phyloP scores from a whole-genome alignment of 2,797 vertebrate species.

The Rhabdophis nuchalis region DNA sequence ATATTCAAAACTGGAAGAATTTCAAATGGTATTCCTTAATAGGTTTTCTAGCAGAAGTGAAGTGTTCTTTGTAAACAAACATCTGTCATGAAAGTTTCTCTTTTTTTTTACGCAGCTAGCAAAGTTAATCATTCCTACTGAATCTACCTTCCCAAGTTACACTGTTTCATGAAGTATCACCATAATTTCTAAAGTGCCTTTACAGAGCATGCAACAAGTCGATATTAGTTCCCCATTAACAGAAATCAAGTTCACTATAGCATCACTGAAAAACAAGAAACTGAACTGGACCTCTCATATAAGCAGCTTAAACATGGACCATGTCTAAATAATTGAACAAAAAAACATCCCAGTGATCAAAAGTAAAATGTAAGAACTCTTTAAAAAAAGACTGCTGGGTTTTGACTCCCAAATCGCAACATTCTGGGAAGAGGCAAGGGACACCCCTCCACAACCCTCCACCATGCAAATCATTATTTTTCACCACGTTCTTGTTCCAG shows the following conservation, averaged over 20 bases:
- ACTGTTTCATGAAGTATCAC: conserved; percentile 42
- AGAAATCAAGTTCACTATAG: not conserved
- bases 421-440: not conserved
- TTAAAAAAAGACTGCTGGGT: not conserved
- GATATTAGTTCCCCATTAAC: not conserved
- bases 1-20: not conserved
- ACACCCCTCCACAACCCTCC: not conserved
- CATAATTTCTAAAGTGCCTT: conserved; percentile 30
- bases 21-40: not conserved
- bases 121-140: not conserved
- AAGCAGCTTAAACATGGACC: not conserved
- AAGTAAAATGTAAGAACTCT: not conserved
- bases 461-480: not conserved
- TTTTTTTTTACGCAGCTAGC: not conserved
- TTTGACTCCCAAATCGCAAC: not conserved
- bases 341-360: not conserved
- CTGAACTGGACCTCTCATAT: not conserved
- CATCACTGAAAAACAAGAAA: not conserved
- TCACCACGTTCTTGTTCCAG: not conserved
- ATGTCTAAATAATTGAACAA: not conserved
- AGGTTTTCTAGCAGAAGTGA: conserved; percentile 35
- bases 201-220: not conserved
- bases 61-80: conserved; percentile 29
- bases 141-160: conserved; percentile 17
- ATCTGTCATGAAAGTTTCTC: not conserved